phyloP scores from a whole-genome alignment of 2,797 vertebrate species.

The Octomys mimax region DNA sequence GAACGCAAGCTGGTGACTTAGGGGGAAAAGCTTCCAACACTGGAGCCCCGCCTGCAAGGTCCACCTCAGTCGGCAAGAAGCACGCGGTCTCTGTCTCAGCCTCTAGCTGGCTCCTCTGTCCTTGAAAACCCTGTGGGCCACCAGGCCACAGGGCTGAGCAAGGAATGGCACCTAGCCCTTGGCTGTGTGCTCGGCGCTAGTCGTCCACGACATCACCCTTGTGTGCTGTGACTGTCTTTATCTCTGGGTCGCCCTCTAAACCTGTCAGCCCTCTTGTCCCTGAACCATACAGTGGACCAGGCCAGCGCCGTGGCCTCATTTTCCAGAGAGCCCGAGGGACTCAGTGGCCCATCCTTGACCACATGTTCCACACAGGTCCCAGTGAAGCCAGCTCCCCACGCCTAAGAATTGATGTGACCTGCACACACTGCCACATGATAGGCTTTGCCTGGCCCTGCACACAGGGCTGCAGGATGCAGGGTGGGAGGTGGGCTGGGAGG shows the following conservation, averaged over 20 bases:
- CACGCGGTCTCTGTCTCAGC: background rate
- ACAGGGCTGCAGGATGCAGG: too few species aligned
- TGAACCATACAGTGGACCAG: background rate
- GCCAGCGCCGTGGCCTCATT: background rate
- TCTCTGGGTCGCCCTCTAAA: background rate
- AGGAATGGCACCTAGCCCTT: background rate
- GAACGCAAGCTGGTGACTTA: too few species aligned
- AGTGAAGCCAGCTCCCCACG: background rate
- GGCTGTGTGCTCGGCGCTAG: background rate
- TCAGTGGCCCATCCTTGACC: background rate
- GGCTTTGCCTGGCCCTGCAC: too few species aligned
- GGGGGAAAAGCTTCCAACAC: background rate
- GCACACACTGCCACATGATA: too few species aligned
- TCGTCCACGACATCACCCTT: background rate
- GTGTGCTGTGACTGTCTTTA: background rate
- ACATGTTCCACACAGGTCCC: background rate
- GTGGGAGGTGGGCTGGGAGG: too few species aligned
- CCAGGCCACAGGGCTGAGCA: background rate
- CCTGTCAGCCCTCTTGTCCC: too few species aligned
- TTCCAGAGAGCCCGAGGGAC: background rate
- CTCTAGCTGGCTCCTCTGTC: background rate
- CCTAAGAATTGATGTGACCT: too few species aligned
- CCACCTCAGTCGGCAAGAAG: background rate
- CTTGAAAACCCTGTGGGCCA: background rate
- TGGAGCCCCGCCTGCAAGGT: fast-evolving